Evolutionary conservation across 2,113 vertebrate species (phyloP), one percentile per base, ranked within the genome.

Genomic region (Callocephalon fimbriatum): DNA sequence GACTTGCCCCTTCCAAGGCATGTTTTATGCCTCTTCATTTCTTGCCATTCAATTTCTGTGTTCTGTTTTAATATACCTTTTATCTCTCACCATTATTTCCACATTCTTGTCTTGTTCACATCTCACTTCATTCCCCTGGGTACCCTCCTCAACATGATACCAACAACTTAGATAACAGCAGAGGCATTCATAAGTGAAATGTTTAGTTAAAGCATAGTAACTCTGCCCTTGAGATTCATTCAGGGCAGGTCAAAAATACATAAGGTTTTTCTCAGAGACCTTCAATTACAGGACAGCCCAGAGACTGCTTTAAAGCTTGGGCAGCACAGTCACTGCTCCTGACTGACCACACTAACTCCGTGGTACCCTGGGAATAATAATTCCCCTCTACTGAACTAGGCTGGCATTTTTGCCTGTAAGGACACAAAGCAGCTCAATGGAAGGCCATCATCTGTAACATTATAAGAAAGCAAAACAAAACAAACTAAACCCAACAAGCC

Each of bases 221-320:
- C 38, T 50, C 26, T 95, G 81, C 81, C 81, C 77, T 93, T 88
- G 81, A 96, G 67, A 79, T 95, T 25, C 71, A 80, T 88, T 93
- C 54, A 71, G 38, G 32, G 38, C 67, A 83, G 62, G 47, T 94
- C 42, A 90, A 91, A 97, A 51, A 17, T 44, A 68, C 74, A 7
- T 65, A 66, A 83, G 35, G n/a, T 38, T 72, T 76, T 82, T 80
- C 77, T 67, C 66, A 66, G 37, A 86, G 47, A 83, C 42, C 42
- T 91, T 79, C 54, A 88, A 7, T 85, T 96, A 70, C 4, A 38
- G 71, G 20, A 35, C 47, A 84, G 17, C 42, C 1, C 3, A 78
- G 76, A 95, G 53, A 38, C 53, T 73, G 66, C 76, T 62, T 81
- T 90, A 67, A 84, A 44, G 32, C 68, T 76, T 44, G 27, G 56